Evolutionary conservation across 2,888 invertebrate genomes (phyloP), one percentile per base, ranked within the genome.

Genomic region (Drosophila melanocephala): DNA sequence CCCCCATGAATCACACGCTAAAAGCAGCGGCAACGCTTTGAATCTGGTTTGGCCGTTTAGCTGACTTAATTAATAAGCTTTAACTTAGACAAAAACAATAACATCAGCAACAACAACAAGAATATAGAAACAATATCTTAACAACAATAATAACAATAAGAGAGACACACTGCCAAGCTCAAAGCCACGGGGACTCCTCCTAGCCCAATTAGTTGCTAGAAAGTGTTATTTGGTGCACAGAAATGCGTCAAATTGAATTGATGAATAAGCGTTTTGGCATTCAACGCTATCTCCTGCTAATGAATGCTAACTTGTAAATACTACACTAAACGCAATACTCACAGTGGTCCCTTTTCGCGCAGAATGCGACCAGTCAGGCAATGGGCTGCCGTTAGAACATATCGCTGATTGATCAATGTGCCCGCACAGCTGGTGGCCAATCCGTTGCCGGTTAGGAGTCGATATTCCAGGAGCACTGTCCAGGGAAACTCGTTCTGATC

Each of bases 401-500:
- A 95, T 9, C 95, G 94, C 47, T 91, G 84, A 72, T 91, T 93
- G 52, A 93, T 93, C 14, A 93, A 64, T 1, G 93, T 87, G 44
- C 93, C 93, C 7, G 89, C 91, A 76, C 93, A 93, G 94, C 93
- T 91, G 19, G 83, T 89, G 16, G 88, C 71, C 14, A 87, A 62
- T 7, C 87, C 86, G 9, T 89, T 91, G 56, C 83, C 81, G 26
- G 68, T 77, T 28, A 95, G 77, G 50, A 85, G 72, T 63, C 82
- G 94, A 83, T 96, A 96, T 89, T 95, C 94, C 30, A 96, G 83
- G n/a, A 96, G 92, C 0, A 94, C 95, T 95, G 96, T 95, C 96
- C 96, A 96, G 0, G 96, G 96, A 81, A 95, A 96, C 81, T 96
- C 96, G 70, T 95, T 95, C 0, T 96, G 91, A 0, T 95, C 95